Base-by-base conservation (phyloP, 2,888 invertebrate genomes). In the Drosophila vallismaia region DNA sequence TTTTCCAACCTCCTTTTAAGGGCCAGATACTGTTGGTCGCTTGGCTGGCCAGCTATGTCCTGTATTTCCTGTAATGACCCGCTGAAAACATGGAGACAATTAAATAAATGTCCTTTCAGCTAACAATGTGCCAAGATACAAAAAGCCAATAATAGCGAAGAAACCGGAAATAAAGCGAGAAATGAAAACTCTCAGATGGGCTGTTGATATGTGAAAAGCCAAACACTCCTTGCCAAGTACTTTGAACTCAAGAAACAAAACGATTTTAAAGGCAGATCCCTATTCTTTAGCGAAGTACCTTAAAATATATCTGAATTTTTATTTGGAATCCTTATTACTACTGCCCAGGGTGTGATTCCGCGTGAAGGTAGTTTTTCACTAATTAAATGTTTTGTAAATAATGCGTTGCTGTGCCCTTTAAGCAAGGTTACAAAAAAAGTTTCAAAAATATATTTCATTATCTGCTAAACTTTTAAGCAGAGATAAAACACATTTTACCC, bases 71-170 rank as follows among this genome's bases (percentile, higher is more conserved):
- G 79, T 46, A 77, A 63, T 70, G 69, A 49, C 55, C 69, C 57
- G 57, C 71, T 50, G 67, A 67, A 51, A 71, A 67, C 59, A 70
- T 44, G 42, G 56, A 36, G 67, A 64, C 74, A 83, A 80, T 80
- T 80, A 81, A 71, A 66, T 66, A 71, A 76, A 63, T 59, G 62
- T 62, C 62, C 42, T 57, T 58, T 36, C 55, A 64, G 45, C 74
- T 55, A 74, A 73, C 74, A 75, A 74, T 71, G 66, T 67, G 74
- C 73, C 56, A 59, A 69, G 58, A 69, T 49, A 49, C 33, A 50
- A 53, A n/a, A n/a, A 52, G 52, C 46, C 62, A 58, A 40, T 40
- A 57, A 45, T 44, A 31, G 49, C 24, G 46, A 31, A 31, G 10
- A 40, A 26, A 40, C 54, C 40, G 40, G 40, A 42, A n/a, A 44